These are phyloP conservation scores for Agrotis puta DNA, from an alignment of 2,888 invertebrate species.

Conservation along the genomic window DNA sequence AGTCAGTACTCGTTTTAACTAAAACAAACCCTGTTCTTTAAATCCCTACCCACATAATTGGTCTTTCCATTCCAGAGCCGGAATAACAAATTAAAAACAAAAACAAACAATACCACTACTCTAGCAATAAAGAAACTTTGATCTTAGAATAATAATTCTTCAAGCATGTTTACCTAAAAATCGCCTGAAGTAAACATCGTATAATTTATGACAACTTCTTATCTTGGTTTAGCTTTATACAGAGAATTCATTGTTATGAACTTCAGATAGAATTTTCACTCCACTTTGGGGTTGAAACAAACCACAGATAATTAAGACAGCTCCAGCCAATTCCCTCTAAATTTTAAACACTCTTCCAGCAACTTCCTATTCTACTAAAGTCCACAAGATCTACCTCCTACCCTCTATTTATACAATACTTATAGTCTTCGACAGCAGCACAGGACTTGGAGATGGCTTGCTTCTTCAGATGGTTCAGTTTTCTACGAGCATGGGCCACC, in stretches of 20 bases:
- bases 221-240: background rate
- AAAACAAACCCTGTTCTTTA: no score
- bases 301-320: background rate
- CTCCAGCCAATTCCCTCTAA: background rate
- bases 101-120: no score
- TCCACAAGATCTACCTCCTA: conserved; percentile 28
- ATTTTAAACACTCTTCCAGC: background rate
- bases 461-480: conserved; percentile 77
- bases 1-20: no score
- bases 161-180: background rate
- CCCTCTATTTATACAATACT: conserved; percentile 66
- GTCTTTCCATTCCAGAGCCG: no score
- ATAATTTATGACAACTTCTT: background rate
- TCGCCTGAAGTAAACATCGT: background rate
- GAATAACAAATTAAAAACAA: no score
- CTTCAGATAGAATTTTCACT: background rate
- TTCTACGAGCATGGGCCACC: conserved; percentile 78
- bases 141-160: no score
- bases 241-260: background rate
- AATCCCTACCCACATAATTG: no score
- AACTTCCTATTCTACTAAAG: conserved; percentile 18
- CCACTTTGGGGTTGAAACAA: background rate
- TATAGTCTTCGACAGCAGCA: conserved; percentile 69
- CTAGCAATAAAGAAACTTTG: background rate
- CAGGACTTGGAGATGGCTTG: conserved; percentile 68